These are phyloP conservation scores for Colaptes auratus DNA, from an alignment of 2,113 vertebrate species.

Conservation along the genomic window DNA sequence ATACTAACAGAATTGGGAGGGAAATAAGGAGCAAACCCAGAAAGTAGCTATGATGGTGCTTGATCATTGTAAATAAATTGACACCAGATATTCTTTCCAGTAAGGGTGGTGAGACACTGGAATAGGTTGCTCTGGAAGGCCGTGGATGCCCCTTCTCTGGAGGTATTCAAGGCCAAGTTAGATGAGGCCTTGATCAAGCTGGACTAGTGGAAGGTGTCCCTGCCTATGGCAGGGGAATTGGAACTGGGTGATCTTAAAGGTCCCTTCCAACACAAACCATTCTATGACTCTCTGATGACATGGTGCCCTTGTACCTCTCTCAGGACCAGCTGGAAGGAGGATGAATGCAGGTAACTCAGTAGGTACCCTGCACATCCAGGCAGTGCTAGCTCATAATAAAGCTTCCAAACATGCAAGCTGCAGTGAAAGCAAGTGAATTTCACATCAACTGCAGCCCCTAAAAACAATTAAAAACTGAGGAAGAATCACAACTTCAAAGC, in stretches of 20 bases:
- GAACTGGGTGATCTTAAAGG: too few relatives aligned
- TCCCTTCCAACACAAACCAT: too few relatives aligned
- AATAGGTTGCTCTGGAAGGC: too few relatives aligned
- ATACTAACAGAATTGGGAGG: not conserved
- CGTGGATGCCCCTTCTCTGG: too few relatives aligned
- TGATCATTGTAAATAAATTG: not conserved
- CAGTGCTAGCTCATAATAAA: not conserved
- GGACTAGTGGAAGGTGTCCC: too few relatives aligned
- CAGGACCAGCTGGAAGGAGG: not conserved
- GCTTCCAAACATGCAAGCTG: not conserved
- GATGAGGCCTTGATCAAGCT: too few relatives aligned
- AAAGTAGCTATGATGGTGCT: not conserved
- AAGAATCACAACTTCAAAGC: constrained; percentile 16
- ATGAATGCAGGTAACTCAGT: not conserved
- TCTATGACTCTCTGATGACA: too few relatives aligned
- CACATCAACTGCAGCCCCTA: not conserved
- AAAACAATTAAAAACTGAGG: not conserved
- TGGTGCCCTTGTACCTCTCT: not conserved
- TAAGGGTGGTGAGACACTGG: too few relatives aligned
- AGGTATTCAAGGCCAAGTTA: too few relatives aligned
- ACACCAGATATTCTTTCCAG: too few relatives aligned
- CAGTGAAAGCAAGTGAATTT: not conserved
- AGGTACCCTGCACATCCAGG: not conserved
- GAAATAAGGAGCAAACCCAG: not conserved
- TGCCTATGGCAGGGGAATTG: too few relatives aligned